phyloP scores from a whole-genome alignment of 2,113 vertebrate genomes.

The Murina feae region DNA sequence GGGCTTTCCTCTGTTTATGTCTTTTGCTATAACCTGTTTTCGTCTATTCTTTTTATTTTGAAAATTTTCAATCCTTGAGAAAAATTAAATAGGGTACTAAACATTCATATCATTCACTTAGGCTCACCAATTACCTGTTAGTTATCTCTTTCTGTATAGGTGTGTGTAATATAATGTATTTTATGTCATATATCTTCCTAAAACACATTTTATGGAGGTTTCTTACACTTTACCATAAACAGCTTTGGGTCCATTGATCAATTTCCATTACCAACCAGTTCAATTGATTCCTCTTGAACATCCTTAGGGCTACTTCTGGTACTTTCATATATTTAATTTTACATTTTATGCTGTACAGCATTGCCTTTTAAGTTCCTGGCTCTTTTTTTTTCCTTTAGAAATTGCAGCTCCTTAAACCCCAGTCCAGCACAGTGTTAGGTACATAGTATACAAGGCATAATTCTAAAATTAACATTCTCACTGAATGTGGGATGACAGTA shows the following conservation, averaged over 20 bases:
- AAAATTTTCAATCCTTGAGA: background rate
- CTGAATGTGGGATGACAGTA: background rate
- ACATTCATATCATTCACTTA: background rate
- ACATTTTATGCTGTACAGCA: background rate
- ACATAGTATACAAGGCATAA: background rate
- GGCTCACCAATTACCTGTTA: background rate
- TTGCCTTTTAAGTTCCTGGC: background rate
- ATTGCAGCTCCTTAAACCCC: background rate
- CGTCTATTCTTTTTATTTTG: background rate
- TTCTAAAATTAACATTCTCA: background rate
- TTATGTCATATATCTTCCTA: background rate
- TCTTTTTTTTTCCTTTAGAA: background rate
- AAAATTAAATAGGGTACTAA: background rate
- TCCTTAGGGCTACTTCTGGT: background rate
- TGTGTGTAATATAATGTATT: background rate
- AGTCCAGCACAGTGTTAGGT: background rate
- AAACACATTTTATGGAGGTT: background rate
- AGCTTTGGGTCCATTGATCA: background rate
- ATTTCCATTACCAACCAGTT: conserved; percentile 6
- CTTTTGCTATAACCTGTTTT: background rate
- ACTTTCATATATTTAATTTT: conserved; percentile 8
- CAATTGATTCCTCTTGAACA: background rate
- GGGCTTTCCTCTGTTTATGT: background rate
- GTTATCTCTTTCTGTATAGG: background rate
- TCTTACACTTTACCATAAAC: background rate